Percentiles rank a stretch among this genome's conserved stretches.
Conservation (phyloP, 2,888 invertebrate species). For the Lacanobia oleracea region DNA sequence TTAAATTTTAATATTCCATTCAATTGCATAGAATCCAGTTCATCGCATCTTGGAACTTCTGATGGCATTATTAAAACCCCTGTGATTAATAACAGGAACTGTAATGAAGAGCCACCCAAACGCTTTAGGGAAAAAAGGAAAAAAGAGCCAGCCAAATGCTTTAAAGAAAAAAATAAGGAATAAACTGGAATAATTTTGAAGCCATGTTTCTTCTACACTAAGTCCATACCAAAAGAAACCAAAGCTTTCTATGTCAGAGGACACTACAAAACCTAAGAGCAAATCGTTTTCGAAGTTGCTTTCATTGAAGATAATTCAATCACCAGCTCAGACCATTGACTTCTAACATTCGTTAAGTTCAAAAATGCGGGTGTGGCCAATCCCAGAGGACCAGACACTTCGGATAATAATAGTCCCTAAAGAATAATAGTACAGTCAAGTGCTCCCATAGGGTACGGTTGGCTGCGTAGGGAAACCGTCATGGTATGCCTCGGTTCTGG, state of each 20-base stretch:
- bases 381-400: slow-evolving; percentile 30
- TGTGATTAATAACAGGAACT: neutral
- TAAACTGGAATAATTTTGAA: neutral
- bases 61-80: neutral
- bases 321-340: slow-evolving; percentile 7
- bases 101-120: neutral
- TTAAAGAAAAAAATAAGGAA: too few species aligned
- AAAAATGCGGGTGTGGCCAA: slow-evolving; percentile 61
- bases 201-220: neutral
- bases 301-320: slow-evolving; percentile 31
- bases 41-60: neutral
- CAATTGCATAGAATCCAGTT: neutral
- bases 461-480: slow-evolving; percentile 74
- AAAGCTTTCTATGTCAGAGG: neutral
- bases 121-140: neutral
- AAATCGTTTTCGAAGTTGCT: neutral
- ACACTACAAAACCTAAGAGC: too few species aligned
- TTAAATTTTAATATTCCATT: slow-evolving; percentile 1
- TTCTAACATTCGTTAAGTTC: neutral
- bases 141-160: neutral
- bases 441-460: slow-evolving; percentile 78
- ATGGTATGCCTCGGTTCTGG: slow-evolving; percentile 78
- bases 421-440: slow-evolving; percentile 63
- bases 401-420: slow-evolving; percentile 56
- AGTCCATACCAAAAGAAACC: neutral